phyloP scores from a whole-genome alignment of 2,797 vertebrate species.

The Sphaeramia orbicularis region DNA sequence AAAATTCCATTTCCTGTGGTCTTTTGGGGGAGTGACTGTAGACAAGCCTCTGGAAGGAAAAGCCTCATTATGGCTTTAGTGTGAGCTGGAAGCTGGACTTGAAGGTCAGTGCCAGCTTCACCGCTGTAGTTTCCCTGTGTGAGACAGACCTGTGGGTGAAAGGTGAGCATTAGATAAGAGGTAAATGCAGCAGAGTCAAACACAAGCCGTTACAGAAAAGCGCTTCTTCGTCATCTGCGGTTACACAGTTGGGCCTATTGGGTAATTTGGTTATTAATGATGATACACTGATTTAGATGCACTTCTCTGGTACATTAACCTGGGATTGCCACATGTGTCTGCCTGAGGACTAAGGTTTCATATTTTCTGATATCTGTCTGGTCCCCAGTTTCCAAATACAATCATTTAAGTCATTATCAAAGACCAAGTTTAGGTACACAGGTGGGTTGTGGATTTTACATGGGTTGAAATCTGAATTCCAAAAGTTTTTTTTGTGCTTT shows the following conservation, averaged over 20 bases:
- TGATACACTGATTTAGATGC: background rate
- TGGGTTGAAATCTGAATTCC: too few relatives aligned
- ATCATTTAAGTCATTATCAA: too few relatives aligned
- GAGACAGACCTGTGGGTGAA: constrained; percentile 19
- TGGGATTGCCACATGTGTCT: too few relatives aligned
- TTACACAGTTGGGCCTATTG: background rate
- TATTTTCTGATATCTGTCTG: too few relatives aligned
- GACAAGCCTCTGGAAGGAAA: constrained; percentile 76
- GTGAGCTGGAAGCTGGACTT: constrained; percentile 57
- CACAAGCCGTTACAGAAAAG: background rate
- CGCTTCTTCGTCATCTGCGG: background rate
- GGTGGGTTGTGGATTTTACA: too few relatives aligned
- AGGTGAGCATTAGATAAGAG: constrained; percentile 17
- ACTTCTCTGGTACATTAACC: too few relatives aligned
- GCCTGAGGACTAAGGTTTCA: too few relatives aligned
- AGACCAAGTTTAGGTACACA: too few relatives aligned
- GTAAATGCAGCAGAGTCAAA: background rate
- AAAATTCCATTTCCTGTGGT: constrained; percentile 80
- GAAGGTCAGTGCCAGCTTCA: constrained; percentile 66
- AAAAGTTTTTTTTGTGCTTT: too few relatives aligned
- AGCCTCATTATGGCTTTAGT: constrained; percentile 71
- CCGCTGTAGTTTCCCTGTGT: constrained; percentile 44
- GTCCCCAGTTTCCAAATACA: too few relatives aligned
- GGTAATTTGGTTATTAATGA: background rate
- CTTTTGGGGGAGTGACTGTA: constrained; percentile 57